A percentile compares a stretch with the other conserved stretches of the same genome.
phyloP scores from a whole-genome alignment of 2,888 invertebrate genomes.

The Protodeltote pygarga region DNA sequence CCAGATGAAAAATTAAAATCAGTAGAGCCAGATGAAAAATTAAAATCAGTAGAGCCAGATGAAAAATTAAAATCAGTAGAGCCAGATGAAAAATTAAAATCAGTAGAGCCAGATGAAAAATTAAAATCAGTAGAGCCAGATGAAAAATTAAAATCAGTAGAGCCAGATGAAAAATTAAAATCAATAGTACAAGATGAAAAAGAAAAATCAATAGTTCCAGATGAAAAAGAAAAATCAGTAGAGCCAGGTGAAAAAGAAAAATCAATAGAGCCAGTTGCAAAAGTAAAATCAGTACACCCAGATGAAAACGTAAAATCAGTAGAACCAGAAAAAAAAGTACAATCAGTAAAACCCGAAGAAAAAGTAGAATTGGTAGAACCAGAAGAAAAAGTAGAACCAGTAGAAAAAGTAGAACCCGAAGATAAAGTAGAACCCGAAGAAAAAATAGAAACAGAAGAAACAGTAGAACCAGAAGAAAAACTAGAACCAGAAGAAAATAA shows the following conservation, averaged over 20 bases:
- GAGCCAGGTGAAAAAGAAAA: background rate
- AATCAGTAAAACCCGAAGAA: slow-evolving; percentile 7
- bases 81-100: slow-evolving; percentile 16
- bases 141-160: too few species aligned
- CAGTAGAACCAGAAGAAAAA: background rate
- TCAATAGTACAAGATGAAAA: slow-evolving; percentile 5
- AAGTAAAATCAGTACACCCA: too few species aligned
- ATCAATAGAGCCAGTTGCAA: background rate
- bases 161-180: slow-evolving; percentile 18
- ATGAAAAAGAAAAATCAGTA: background rate
- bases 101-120: background rate
- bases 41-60: slow-evolving; percentile 1
- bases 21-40: background rate
- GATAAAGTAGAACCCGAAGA: background rate
- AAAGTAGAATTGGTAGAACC: slow-evolving; percentile 8
- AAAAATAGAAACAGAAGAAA: background rate
- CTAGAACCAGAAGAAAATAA: slow-evolving; percentile 1
- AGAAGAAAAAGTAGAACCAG: slow-evolving; percentile 3
- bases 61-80: background rate
- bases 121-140: slow-evolving; percentile 8
- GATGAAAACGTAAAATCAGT: background rate
- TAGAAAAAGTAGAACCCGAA: slow-evolving; percentile 2
- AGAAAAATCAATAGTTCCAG: background rate
- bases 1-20: slow-evolving; percentile 16
- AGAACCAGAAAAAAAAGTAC: background rate